These are phyloP conservation scores for Anneissia japonica DNA, from an alignment of 35 echinoderm and acorn worm species.

Conservation along the genomic window DNA sequence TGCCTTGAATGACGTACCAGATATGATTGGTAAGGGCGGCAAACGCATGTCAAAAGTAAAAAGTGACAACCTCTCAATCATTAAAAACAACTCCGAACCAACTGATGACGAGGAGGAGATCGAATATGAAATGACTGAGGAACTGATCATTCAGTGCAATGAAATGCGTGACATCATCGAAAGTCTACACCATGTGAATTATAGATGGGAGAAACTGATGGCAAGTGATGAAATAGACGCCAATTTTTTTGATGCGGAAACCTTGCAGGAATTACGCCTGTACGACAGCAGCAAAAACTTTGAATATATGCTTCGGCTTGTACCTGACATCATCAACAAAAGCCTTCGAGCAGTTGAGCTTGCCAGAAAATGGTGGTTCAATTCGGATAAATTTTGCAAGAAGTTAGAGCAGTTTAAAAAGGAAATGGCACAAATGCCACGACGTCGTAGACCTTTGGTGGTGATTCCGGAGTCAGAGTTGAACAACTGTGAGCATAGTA, in stretches of 20 bases:
- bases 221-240: slow-evolving; percentile 7
- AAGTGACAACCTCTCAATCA: not conserved
- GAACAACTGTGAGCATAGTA: not conserved
- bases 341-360: not conserved
- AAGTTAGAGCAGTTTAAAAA: not conserved
- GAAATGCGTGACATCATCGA: not conserved
- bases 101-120: not conserved
- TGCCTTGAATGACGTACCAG: not conserved
- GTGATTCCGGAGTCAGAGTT: not conserved
- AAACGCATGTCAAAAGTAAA: not conserved
- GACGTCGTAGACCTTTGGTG: not conserved
- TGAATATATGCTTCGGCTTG: slow-evolving; percentile 1
- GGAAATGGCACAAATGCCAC: not conserved
- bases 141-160: not conserved
- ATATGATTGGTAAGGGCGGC: not conserved
- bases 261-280: not conserved
- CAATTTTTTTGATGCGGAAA: slow-evolving; percentile 4
- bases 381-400: not conserved
- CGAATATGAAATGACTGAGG: not conserved
- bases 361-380: not conserved
- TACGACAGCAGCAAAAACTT: slow-evolving; percentile 5
- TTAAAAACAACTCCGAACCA: not conserved
- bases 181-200: not conserved
- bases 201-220: slow-evolving; percentile 1
- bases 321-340: slow-evolving; percentile 1